These are phyloP conservation scores for Ovibos moschatus DNA, from an alignment of 2,113 vertebrate species.

Conservation along the genomic window DNA sequence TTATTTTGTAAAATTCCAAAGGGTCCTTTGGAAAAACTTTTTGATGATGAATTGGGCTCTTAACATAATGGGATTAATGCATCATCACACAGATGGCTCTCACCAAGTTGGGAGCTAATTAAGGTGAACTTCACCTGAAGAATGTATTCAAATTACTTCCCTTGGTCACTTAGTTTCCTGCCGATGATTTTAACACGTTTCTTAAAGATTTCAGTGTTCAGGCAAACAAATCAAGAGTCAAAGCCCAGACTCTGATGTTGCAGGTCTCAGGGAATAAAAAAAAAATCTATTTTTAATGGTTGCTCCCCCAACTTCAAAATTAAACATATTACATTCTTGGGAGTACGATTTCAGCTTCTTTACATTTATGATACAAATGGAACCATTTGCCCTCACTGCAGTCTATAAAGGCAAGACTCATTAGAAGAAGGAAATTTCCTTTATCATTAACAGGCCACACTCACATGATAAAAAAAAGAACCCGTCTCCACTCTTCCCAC, in stretches of 20 bases:
- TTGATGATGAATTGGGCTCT: neutral
- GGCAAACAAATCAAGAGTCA: conserved; percentile 65
- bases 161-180: neutral
- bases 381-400: conserved; percentile 69
- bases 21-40: neutral
- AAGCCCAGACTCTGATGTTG: conserved; percentile 51
- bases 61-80: neutral
- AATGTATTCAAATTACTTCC: conserved; percentile 8
- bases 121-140: neutral
- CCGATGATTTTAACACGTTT: conserved; percentile 33
- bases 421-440: conserved; percentile 81
- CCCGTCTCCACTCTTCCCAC: conserved; percentile 51
- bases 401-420: conserved; percentile 77
- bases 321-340: conserved; percentile 70
- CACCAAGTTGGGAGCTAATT: neutral
- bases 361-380: conserved; percentile 76
- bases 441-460: conserved; percentile 81
- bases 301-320: conserved; percentile 69
- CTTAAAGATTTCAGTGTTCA: conserved; percentile 19
- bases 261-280: conserved; percentile 66
- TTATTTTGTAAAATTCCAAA: conserved; percentile 44
- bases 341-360: conserved; percentile 77
- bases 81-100: neutral
- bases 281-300: conserved; percentile 53
- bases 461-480: conserved; percentile 76